A percentile compares a stretch with the other conserved stretches of the same genome.
These are phyloP conservation scores for Pristionchus japonicus DNA, from an alignment of 2,888 invertebrate species.

Conservation along the genomic window DNA sequence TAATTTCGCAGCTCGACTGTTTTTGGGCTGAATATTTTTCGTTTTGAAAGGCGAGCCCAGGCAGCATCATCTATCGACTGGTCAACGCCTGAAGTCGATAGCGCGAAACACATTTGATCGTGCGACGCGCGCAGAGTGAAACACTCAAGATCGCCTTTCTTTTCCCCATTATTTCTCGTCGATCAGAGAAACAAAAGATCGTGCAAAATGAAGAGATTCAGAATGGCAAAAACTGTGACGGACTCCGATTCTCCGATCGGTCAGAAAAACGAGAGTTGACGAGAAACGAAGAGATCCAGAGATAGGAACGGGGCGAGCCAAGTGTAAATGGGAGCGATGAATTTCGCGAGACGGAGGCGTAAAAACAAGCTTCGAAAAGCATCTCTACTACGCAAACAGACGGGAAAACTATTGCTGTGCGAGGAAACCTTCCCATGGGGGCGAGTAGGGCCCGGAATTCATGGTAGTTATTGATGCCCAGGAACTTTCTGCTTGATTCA, in stretches of 20 bases:
- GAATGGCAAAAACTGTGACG: no score
- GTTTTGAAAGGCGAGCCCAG: no score
- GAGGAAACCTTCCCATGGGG: slow-evolving; percentile 21
- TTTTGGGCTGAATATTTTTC: no score
- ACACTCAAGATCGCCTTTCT: not conserved
- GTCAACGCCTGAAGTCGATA: not conserved
- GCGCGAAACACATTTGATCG: not conserved
- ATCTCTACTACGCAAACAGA: not conserved
- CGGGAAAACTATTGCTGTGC: not conserved
- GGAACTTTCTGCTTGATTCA: not conserved
- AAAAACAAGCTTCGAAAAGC: slow-evolving; percentile 1
- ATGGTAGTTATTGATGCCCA: not conserved
- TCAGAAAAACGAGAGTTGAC: not conserved
- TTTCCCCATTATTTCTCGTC: not conserved
- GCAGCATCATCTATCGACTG: not conserved
- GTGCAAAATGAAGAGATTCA: no score
- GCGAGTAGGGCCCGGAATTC: not conserved
- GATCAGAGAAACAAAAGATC: no score
- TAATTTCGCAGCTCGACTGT: no score
- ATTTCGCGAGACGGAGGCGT: not conserved
- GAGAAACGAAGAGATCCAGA: not conserved
- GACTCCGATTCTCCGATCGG: not conserved
- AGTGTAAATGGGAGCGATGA: not conserved
- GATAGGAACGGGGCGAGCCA: not conserved
- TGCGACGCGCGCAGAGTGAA: not conserved